phyloP scores from a whole-genome alignment of 2,113 vertebrate genomes.

The Myrmecobius fasciatus region DNA sequence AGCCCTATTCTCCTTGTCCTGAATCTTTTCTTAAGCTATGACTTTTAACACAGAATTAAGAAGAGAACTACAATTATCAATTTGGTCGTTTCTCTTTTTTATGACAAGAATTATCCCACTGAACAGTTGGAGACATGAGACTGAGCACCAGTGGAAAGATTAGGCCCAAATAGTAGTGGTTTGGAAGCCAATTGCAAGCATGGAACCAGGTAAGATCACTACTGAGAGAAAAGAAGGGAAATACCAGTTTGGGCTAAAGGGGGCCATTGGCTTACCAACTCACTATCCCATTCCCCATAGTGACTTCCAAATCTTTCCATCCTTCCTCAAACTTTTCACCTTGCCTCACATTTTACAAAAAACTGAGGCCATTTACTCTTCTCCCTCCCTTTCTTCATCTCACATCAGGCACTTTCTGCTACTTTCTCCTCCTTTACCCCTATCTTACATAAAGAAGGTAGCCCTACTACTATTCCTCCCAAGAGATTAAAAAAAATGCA shows the following conservation, averaged over 20 bases:
- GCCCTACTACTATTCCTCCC: no score
- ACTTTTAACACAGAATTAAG: not conserved
- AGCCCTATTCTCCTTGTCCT: not conserved
- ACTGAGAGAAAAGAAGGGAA: not conserved
- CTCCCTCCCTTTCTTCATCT: not conserved
- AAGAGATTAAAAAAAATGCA: no score
- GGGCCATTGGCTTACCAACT: not conserved
- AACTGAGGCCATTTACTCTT: not conserved
- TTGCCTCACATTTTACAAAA: not conserved
- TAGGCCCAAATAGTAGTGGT: not conserved
- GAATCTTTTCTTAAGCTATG: not conserved
- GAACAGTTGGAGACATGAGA: not conserved
- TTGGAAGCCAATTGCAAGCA: not conserved
- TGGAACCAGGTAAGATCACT: not conserved
- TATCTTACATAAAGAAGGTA: not conserved
- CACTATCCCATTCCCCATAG: not conserved
- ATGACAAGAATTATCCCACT: not conserved
- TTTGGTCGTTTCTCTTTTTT: not conserved
- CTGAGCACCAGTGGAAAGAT: not conserved
- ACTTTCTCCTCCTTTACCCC: not conserved
- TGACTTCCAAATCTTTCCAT: not conserved
- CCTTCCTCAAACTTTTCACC: not conserved
- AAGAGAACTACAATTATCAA: not conserved
- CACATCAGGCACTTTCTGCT: not conserved
- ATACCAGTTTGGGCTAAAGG: not conserved